phyloP scores from a whole-genome alignment of 2,888 invertebrate genomes.

The Patella depressa region DNA sequence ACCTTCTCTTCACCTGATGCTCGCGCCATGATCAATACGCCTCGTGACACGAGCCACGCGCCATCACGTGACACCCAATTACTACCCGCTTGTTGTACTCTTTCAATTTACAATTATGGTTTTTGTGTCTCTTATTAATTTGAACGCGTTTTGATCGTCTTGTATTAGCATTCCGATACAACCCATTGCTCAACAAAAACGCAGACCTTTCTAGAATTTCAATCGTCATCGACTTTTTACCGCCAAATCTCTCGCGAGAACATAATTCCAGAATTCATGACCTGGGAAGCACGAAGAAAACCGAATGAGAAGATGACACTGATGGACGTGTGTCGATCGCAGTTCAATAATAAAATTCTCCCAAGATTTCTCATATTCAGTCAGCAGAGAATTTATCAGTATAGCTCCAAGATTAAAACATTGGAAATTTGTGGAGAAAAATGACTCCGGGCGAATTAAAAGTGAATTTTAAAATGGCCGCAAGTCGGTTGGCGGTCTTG shows the following conservation, averaged over 20 bases:
- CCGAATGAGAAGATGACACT: too few relatives aligned
- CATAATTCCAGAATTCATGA: too few relatives aligned
- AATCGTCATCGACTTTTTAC: conserved; percentile 4
- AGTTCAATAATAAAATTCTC: not conserved
- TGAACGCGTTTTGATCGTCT: conserved; percentile 33
- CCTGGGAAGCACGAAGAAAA: too few relatives aligned
- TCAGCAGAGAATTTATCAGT: conserved; percentile 22
- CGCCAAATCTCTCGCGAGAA: conserved; percentile 1
- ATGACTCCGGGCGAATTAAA: conserved; percentile 33
- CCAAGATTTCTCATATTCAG: conserved; percentile 16
- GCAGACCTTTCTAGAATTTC: not conserved
- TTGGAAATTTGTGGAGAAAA: conserved; percentile 37
- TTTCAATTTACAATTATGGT: conserved; percentile 23
- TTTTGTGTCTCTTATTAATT: conserved; percentile 37
- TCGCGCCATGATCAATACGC: conserved; percentile 17
- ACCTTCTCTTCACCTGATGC: conserved; percentile 16
- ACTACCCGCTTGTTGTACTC: conserved; percentile 12
- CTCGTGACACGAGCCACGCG: conserved; percentile 13
- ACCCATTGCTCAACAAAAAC: not conserved
- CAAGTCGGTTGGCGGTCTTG: conserved; percentile 17
- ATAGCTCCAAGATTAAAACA: conserved; percentile 29
- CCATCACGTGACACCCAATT: conserved; percentile 19
- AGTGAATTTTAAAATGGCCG: conserved; percentile 19
- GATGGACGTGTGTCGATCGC: too few relatives aligned
- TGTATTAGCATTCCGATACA: conserved; percentile 28